A percentile compares a stretch with the other conserved stretches of the same genome.
These are phyloP conservation scores for Lissonota sp. DNA, from an alignment of 2,888 invertebrate genomes.

Conservation along the genomic window DNA sequence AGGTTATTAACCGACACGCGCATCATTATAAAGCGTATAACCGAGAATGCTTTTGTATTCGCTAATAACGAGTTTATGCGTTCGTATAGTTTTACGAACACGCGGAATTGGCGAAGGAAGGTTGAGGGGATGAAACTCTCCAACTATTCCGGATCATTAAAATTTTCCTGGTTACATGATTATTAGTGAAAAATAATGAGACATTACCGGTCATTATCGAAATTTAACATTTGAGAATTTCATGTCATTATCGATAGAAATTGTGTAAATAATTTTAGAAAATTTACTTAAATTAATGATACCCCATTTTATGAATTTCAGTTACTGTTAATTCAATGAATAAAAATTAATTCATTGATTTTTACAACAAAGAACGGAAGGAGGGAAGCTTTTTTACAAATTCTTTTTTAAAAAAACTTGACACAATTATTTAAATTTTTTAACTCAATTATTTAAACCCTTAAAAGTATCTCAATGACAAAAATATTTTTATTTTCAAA, in stretches of 20 bases:
- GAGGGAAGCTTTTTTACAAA: no score
- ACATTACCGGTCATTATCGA: not conserved
- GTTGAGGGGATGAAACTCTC: constrained; percentile 1
- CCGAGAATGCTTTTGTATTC: constrained; percentile 9
- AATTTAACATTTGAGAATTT: no score
- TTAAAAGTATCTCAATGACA: no score
- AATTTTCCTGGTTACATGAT: not conserved
- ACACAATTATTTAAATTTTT: no score
- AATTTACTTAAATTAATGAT: not conserved
- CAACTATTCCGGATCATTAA: constrained; percentile 28
- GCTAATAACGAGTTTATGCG: constrained; percentile 20
- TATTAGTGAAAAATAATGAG: constrained; percentile 21
- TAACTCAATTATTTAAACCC: no score
- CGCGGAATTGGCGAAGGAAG: not conserved
- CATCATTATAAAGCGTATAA: constrained; percentile 17
- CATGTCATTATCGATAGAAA: not conserved
- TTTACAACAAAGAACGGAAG: no score
- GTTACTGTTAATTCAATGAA: no score
- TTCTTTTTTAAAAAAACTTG: no score
- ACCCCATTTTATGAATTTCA: no score
- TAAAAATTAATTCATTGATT: no score
- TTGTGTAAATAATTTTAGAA: not conserved
- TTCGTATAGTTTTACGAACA: not conserved
- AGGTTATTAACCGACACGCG: constrained; percentile 30
- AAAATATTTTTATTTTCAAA: no score